Conservation (phyloP, 2,797 vertebrate species). For the Lacerta agilis region DNA sequence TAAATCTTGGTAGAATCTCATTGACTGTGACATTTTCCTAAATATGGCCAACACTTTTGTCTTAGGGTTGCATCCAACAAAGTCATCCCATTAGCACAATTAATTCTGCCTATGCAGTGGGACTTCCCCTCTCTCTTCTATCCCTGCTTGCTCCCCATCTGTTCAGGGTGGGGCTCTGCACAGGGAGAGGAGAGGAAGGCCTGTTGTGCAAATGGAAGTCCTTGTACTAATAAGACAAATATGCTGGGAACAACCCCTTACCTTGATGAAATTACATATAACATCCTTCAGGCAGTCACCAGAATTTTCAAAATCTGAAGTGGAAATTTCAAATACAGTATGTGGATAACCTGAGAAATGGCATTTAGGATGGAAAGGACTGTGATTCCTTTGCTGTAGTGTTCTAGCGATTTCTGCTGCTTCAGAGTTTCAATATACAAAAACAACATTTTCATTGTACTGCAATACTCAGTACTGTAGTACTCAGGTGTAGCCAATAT, state of each 20-base stretch:
- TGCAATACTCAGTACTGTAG: not conserved
- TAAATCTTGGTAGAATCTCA: not conserved
- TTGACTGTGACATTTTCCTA: not conserved
- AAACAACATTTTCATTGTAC: not conserved
- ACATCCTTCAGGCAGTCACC: not conserved
- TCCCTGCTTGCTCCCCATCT: no score
- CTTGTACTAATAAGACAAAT: no score
- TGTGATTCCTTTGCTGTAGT: not conserved
- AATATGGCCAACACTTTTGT: not conserved
- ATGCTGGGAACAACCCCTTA: no score
- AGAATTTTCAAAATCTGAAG: not conserved
- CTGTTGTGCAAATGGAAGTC: no score
- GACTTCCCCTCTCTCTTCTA: no score
- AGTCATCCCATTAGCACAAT: no score
- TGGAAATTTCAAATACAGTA: not conserved
- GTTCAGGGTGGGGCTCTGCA: no score
- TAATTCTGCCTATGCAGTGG: no score
- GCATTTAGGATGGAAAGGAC: not conserved
- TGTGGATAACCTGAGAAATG: not conserved
- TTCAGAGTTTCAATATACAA: no score
- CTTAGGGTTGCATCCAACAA: not conserved
- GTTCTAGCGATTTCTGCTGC: constrained; percentile 25
- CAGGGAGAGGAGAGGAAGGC: no score
- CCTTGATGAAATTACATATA: not conserved
- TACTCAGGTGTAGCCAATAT: not conserved